Evolutionary conservation across 2,888 invertebrate species (phyloP), one percentile per base, ranked within the genome.

Genomic region (Bedellia somnulentella): DNA sequence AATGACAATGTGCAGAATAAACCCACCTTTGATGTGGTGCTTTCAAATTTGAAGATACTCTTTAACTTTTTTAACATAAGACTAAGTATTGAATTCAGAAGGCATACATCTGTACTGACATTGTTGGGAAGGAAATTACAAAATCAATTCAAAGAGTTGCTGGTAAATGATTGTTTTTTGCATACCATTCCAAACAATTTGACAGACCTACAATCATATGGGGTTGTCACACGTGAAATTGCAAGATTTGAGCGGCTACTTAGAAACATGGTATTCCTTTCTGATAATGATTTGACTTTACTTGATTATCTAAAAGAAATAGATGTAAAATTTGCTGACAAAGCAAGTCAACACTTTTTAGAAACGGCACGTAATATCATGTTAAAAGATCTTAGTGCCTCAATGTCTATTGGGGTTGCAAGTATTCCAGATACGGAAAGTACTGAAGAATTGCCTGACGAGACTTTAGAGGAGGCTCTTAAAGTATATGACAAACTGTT

Each of bases 351-450:
- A 44, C 80, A 84, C 39, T 83, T 89, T 37, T 56, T 89, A 32
- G 80, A 81, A 32, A 76, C 71, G 29, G 89, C 92, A 0, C 73
- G 85, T 21, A 68, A 60, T 35, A 82, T 93, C 26, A 89, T 93
- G 83, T 80, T 83, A 31, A 86, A 87, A 47, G 90, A 93, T 57
- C 76, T 93, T 30, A 89, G 92, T 54, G 80, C 84, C 38, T 84
- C 86, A 43, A 79, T 82, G 50, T 61, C 76, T 6, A 71, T 81
- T 37, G 78, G 80, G 1, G 71, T 78, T 2, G 75, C 76, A 31
- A 71, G 52, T 28, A 52, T 68, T 36, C 60, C 63, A 1, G 18
- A 24, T 11, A 14, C 4, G 4, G 29, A 28, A 13, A 18, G 35
- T 5, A 34, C 33, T 13, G 40, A 34, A 17, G 30, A 38, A 1